These are phyloP conservation scores for Kryptolebias marmoratus DNA, from an alignment of 2,113 vertebrate species.

Conservation along the genomic window DNA sequence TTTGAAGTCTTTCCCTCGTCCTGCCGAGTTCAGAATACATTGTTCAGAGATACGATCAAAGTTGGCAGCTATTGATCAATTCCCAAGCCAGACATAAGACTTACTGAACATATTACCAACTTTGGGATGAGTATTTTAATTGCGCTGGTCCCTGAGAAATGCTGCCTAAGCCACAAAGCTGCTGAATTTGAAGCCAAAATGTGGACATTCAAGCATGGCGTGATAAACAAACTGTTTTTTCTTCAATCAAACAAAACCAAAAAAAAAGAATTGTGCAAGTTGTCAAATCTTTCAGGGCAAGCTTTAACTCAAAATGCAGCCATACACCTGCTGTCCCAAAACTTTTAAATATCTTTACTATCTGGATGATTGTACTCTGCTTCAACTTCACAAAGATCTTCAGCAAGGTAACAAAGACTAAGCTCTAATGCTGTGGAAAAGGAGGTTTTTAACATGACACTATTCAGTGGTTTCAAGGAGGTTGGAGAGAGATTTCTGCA, in stretches of 20 bases:
- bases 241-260: background rate
- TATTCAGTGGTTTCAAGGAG: constrained; percentile 74
- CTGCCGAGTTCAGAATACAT: constrained; percentile 71
- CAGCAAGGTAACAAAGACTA: constrained; percentile 55
- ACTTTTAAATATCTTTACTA: constrained; percentile 42
- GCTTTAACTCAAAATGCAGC: constrained; percentile 1
- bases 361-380: constrained; percentile 42
- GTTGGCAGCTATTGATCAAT: constrained; percentile 79
- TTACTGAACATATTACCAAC: constrained; percentile 76
- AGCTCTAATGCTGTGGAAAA: constrained; percentile 72
- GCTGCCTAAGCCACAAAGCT: constrained; percentile 36
- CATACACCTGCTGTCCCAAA: constrained; percentile 19
- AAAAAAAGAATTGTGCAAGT: too few relatives aligned
- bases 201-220: constrained; percentile 11
- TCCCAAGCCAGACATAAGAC: constrained; percentile 70
- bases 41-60: constrained; percentile 77
- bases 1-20: constrained; percentile 76
- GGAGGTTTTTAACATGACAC: constrained; percentile 79
- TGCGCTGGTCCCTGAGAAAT: constrained; percentile 64
- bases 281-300: background rate
- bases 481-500: constrained; percentile 73
- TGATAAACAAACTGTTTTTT: constrained; percentile 5
- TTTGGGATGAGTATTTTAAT: constrained; percentile 72
- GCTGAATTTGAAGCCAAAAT: constrained; percentile 43
- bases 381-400: constrained; percentile 60